Base-by-base conservation (phyloP, 2,797 vertebrate species). In the Taenioides sp. region DNA sequence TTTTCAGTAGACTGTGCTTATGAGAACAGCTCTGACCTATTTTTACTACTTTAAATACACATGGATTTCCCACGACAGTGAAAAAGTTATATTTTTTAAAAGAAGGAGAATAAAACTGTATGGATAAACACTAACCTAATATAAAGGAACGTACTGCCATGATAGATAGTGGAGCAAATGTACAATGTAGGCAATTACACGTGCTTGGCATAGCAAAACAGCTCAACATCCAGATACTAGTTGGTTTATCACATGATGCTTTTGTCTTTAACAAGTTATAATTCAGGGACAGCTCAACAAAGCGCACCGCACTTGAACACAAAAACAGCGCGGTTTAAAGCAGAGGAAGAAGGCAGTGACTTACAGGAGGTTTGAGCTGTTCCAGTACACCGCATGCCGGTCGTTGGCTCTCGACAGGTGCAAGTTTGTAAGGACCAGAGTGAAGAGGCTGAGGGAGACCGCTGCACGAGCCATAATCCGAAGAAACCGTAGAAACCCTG, bases 371-470 rank as follows among this genome's bases (percentile, higher is more conserved):
- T 93, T 93, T 0, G 92, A 93, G 90, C 92, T 93, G 92, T 93
- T 93, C 92, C 92, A 93, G 79, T 93, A 92, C 76, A 93, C 92
- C 65, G 92, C 91, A 68, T 93, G 92, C 63, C 92, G 90, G 90
- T 89, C 76, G 85, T 83, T 93, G 91, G 83, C 89, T 83, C 87
- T 81, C 55, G 89, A 84, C 81, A 86, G 87, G 80, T 89, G 87
- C 84, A 89, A 82, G 90, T 91, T 88, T 62, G 89, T 74, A n/a
- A 92, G 83, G 84, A 79, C 89, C 77, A 93, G 90, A 80, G 90
- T 90, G 72, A 92, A 40, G 85, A 93, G 86, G 87, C 91, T 88
- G 84, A 93, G 84, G 67, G 89, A 89, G 76, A 91, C 82, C 83
- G 86, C 67, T 67, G 90, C 82, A 83, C 88, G 84, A 88, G 92